Conservation (phyloP, 2,113 vertebrate species). For the Gobius niger region DNA sequence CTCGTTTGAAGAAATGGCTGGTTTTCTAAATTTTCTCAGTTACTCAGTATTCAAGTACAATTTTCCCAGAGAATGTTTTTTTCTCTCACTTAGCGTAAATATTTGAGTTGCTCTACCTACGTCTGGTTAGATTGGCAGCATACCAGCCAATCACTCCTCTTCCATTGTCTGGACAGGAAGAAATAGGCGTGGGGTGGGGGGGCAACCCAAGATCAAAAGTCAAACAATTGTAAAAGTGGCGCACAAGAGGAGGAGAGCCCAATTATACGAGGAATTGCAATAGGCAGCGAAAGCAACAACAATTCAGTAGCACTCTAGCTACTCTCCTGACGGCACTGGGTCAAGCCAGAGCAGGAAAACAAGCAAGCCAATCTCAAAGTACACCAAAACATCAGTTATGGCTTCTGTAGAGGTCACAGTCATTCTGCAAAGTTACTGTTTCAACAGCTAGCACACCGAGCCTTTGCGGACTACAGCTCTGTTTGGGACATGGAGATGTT, state of each 20-base stretch:
- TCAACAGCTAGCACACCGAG: conserved; percentile 14
- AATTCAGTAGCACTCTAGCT: conserved; percentile 40
- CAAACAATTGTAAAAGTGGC: conserved; percentile 39
- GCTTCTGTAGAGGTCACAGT: conserved; percentile 31
- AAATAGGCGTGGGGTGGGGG: conserved; percentile 44
- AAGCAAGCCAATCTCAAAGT: conserved; percentile 49
- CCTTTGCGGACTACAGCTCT: conserved; percentile 9
- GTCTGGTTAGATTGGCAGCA: background rate
- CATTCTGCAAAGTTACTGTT: conserved; percentile 29
- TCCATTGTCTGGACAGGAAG: conserved; percentile 38
- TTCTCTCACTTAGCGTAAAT: no score
- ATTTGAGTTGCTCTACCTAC: no score
- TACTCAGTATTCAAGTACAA: no score
- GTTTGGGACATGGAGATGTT: conserved; percentile 14
- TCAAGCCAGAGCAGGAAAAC: conserved; percentile 68
- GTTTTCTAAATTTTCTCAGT: no score
- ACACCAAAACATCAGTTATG: conserved; percentile 44
- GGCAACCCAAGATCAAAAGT: conserved; percentile 52
- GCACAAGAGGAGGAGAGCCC: conserved; percentile 54
- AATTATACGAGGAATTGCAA: conserved; percentile 60
- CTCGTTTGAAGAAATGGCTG: no score
- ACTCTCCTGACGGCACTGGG: conserved; percentile 48
- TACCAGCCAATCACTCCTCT: conserved; percentile 52
- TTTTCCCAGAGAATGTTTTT: no score
- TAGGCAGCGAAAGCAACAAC: conserved; percentile 54